Evolutionary conservation across 2,888 invertebrate genomes (phyloP), one percentile per base, ranked within the genome.

Genomic region (Polia nebulosa): DNA sequence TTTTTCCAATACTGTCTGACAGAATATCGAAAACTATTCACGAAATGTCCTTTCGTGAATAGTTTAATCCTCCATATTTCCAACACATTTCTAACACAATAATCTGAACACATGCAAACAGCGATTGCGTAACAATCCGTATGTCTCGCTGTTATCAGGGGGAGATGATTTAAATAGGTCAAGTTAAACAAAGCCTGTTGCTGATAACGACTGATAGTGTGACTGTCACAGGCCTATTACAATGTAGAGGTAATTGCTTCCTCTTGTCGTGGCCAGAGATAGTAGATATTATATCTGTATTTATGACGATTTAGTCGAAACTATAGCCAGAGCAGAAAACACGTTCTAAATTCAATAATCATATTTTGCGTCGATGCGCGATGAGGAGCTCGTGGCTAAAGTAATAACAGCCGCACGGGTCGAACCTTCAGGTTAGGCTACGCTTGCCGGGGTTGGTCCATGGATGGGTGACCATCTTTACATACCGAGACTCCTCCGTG

Each of bases 161-260:
- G 41, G 45, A 58, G 62, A 79, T 73, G 80, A 82, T 82, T 80
- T 61, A 78, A 78, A 60, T 79, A 70, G 81, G 86, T 87, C 85
- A 85, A 81, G 81, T 84, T 81, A 73, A 64, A 73, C 49, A 57
- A 63, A 57, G 51, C 51, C 22, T 65, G 58, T 45, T 29, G 63
- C 55, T 61, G 63, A 63, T 61, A 64, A 51, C 53, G 11, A 20
- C 27, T 44, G 75, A 78, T 68, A 74, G 55, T 39, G 29, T 27
- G 8, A 52, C 15, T 47, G 57, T 27, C 36, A 65, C 56, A 61
- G 39, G n/a, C n/a, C 0, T 55, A 55, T 41, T 55, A 32, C 15
- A 41, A 41, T 57, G 45, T 67, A 27, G 25, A 11, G 8, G 32
- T 72, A 52, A 51, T 65, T 25, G 34, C 20, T 66, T 34, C 41